Base-by-base conservation (phyloP, 92 coral and sea anemone species). In the Virgularia gustaviana region DNA sequence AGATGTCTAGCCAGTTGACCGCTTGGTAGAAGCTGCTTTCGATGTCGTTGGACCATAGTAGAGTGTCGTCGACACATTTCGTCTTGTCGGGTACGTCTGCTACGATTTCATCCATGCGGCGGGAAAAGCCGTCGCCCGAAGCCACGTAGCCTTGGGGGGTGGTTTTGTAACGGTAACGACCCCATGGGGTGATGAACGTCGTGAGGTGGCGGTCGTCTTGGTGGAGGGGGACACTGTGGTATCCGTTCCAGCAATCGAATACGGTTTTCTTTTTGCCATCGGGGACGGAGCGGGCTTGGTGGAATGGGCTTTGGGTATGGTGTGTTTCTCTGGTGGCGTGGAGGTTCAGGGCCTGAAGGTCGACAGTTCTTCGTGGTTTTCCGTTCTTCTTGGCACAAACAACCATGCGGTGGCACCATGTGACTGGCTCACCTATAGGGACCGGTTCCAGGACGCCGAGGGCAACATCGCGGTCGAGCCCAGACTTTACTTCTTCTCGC, bases 1-100 rank as follows among this genome's bases (percentile, higher is more conserved):
- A 81, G 64, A 74, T 35, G 81, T 75, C 81, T 29, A 80, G 80
- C n/a, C n/a, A n/a, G n/a, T n/a, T n/a, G n/a, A n/a, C n/a, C n/a
- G n/a, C n/a, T n/a, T n/a, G n/a, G 71, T 9, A 61, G 29, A 37
- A 64, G 34, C 30, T 70, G 68, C 22, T 47, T 35, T 33, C 23
- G 68, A 70, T 6, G 76, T 49, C 18, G 43, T 25, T 24, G 22
- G 67, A 30, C 75, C 75, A 68, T 27, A 20, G 66, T 3, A 78
- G 78, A 24, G 57, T 78, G 57, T 78, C 64, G 62, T 70, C 61
- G 28, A 68, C 57, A 44, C 62, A 71, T 32, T 70, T 78, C 33
- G 83, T 78, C 67, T 78, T 67, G 78, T 65, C 56, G 1, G 66
- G 82, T 27, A 76, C 29, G 57, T 43, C 51, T 4, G 51, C 13